Evolutionary conservation across 1,140 invertebrate genomes (phyloP).

Genomic region (Elysia chlorotica): DNA sequence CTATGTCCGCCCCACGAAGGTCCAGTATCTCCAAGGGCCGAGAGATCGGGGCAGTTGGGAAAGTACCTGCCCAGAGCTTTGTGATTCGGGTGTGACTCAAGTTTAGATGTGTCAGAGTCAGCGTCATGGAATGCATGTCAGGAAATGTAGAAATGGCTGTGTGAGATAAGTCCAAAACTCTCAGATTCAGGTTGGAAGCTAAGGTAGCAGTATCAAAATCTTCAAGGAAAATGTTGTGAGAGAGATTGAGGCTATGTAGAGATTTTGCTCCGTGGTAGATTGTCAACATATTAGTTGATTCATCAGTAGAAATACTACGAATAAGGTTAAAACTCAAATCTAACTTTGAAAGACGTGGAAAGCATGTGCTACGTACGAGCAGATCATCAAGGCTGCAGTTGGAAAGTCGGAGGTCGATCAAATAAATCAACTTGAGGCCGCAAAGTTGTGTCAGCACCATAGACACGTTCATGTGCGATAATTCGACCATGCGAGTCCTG

Average conservation of each 20-base stretch:
- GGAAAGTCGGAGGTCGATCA: no score
- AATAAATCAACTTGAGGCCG: background rate
- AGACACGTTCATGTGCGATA: background rate
- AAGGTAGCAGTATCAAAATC: background rate
- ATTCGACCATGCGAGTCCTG: background rate
- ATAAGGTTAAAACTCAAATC: background rate
- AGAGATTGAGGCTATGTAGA: constrained; percentile 8
- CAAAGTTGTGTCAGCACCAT: background rate
- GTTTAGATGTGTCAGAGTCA: constrained; percentile 13
- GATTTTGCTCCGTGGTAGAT: background rate
- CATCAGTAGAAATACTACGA: background rate
- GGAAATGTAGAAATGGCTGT: background rate
- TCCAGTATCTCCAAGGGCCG: constrained; percentile 11
- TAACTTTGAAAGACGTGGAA: background rate
- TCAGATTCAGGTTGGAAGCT: background rate
- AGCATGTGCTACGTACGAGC: background rate
- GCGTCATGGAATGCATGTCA: background rate
- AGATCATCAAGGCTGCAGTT: background rate
- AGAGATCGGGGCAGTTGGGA: background rate
- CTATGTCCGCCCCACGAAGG: constrained; percentile 6
- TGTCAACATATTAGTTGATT: no score
- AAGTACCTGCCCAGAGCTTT: constrained; percentile 1
- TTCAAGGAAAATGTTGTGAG: background rate
- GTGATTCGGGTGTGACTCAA: background rate
- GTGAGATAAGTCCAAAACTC: constrained; percentile 1